phyloP scores from a whole-genome alignment of 53 echinoderm and acorn worm species.

The Stichopus horrens region DNA sequence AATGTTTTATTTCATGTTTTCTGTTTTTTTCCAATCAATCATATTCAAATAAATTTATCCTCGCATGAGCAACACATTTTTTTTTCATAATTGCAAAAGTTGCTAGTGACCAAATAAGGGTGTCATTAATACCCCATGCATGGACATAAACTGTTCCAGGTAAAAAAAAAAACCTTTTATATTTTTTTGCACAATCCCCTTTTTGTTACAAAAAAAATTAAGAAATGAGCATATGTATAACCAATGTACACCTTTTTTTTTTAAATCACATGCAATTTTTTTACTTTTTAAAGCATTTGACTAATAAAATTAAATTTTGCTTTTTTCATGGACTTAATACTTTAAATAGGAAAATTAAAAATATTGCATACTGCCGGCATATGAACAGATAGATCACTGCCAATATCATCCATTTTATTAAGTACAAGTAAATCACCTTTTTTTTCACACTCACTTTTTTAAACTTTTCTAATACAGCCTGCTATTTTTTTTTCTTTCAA shows the following conservation, averaged over 20 bases:
- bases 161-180: conserved; percentile 5
- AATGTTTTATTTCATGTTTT: conserved; percentile 27
- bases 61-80: conserved; percentile 39
- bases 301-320: conserved; percentile 13
- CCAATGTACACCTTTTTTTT: background rate
- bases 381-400: background rate
- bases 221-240: conserved; percentile 15
- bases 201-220: conserved; percentile 13
- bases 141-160: conserved; percentile 1
- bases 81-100: conserved; percentile 19
- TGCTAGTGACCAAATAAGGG: conserved; percentile 26
- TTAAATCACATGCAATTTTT: conserved; percentile 33
- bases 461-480: background rate
- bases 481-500: background rate
- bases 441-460: background rate
- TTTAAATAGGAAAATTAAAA: conserved; percentile 14
- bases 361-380: conserved; percentile 44
- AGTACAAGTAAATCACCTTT: conserved; percentile 1
- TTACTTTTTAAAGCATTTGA: conserved; percentile 24
- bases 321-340: background rate
- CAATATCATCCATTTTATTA: background rate
- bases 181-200: conserved; percentile 28
- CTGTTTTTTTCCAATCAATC: background rate
- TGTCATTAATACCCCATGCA: conserved; percentile 17
- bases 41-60: conserved; percentile 41